phyloP scores from a whole-genome alignment of 2,797 vertebrate genomes.

The Myotis daubentonii region DNA sequence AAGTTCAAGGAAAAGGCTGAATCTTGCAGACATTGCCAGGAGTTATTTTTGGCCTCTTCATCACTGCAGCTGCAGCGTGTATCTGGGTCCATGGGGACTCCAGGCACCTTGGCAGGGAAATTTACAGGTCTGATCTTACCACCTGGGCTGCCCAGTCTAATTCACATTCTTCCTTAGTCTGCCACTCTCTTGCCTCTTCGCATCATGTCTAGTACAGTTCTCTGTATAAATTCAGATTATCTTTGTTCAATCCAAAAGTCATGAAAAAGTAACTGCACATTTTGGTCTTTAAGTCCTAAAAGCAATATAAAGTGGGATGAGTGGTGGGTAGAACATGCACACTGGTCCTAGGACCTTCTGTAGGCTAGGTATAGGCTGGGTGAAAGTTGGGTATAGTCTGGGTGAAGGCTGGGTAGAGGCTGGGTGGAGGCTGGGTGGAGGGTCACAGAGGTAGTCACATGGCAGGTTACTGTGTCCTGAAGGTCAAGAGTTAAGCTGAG shows the following conservation, averaged over 20 bases:
- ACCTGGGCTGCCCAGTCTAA: rapidly evolving
- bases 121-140: rapidly evolving
- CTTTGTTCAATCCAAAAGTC: neutral
- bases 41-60: rapidly evolving
- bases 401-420: neutral
- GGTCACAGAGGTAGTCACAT: neutral
- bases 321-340: rapidly evolving
- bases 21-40: neutral
- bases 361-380: no score
- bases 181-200: neutral
- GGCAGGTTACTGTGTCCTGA: neutral
- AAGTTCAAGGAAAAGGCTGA: neutral
- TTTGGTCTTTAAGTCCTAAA: neutral
- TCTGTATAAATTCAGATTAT: neutral
- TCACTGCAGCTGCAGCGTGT: rapidly evolving
- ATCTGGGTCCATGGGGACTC: rapidly evolving
- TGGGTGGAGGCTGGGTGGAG: neutral
- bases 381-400: no score
- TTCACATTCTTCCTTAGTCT: no score
- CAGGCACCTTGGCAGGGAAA: no score
- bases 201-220: neutral
- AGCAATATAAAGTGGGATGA: neutral
- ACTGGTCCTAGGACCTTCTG: rapidly evolving
- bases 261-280: rapidly evolving
- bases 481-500: neutral